Evolutionary conservation across 2,888 invertebrate species (phyloP).

Genomic region (Oscheius sp.): DNA sequence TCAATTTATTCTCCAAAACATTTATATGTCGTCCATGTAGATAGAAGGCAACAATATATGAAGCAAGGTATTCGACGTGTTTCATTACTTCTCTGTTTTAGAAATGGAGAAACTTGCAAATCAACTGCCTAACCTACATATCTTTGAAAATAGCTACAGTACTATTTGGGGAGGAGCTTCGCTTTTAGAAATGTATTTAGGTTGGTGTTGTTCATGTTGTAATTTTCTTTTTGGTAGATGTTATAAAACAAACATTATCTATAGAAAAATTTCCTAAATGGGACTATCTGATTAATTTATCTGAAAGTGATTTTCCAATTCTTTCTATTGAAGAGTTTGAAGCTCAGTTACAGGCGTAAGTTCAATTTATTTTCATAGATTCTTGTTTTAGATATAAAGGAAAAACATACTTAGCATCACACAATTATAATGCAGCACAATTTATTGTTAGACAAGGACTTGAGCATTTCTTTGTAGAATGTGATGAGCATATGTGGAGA

Average conservation of each 20-base stretch:
- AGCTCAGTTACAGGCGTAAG: constrained; percentile 33
- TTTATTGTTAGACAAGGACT: constrained; percentile 97
- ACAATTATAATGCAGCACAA: constrained; percentile 83
- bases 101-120: constrained; percentile 63
- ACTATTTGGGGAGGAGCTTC: constrained; percentile 99
- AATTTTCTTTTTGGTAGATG: constrained; percentile 17
- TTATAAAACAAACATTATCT: constrained; percentile 35
- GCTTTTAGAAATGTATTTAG: constrained; percentile 85
- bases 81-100: not conserved
- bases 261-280: constrained; percentile 52
- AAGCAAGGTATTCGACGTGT: constrained; percentile 35
- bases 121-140: constrained; percentile 58
- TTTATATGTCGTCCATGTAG: constrained; percentile 96
- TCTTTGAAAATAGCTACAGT: constrained; percentile 52
- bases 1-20: constrained; percentile 88
- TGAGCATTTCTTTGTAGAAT: constrained; percentile 95
- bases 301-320: constrained; percentile 71
- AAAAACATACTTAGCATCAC: constrained; percentile 93
- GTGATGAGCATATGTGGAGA: constrained; percentile 96
- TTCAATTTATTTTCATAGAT: not conserved
- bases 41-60: constrained; percentile 75
- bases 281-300: constrained; percentile 71
- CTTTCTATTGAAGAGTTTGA: constrained; percentile 68
- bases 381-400: constrained; percentile 78
- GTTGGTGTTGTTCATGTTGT: not conserved